phyloP scores from a whole-genome alignment of 1,140 invertebrate species.

The Eumaeus atala region DNA sequence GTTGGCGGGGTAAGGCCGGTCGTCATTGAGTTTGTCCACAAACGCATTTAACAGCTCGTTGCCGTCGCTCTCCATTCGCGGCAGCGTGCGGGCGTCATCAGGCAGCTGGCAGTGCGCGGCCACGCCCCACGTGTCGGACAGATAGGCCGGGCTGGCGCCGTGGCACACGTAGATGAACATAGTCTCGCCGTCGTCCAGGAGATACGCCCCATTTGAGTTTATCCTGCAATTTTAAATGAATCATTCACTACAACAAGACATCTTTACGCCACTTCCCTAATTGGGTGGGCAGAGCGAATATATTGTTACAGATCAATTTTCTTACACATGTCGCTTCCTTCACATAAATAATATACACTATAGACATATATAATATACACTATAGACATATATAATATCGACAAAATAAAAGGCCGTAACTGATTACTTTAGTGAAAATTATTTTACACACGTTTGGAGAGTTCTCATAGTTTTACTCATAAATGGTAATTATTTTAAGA shows the following conservation, averaged over 20 bases:
- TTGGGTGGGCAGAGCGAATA: neutral
- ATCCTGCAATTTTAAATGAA: conserved; percentile 68
- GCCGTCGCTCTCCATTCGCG: conserved; percentile 83
- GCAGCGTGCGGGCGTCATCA: conserved; percentile 83
- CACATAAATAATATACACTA: too few relatives aligned
- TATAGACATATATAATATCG: too few relatives aligned
- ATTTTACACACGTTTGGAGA: too few relatives aligned
- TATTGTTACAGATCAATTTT: neutral
- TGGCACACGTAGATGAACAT: conserved; percentile 93
- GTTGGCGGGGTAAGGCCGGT: conserved; percentile 85
- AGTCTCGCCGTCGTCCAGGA: conserved; percentile 90
- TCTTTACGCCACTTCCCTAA: too few relatives aligned
- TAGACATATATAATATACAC: too few relatives aligned
- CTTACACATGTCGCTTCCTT: too few relatives aligned
- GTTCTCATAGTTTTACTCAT: too few relatives aligned
- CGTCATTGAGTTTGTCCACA: conserved; percentile 88
- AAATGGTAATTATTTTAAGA: too few relatives aligned
- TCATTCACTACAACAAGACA: neutral
- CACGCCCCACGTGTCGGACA: conserved; percentile 80
- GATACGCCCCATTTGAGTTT: conserved; percentile 91
- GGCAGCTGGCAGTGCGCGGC: conserved; percentile 73
- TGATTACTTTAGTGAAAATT: too few relatives aligned
- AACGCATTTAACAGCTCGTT: conserved; percentile 88
- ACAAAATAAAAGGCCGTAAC: too few relatives aligned
- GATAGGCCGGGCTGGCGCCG: conserved; percentile 83